Evolutionary conservation across 1,140 invertebrate species (phyloP).

Genomic region (Macrobrachium rosenbergii): DNA sequence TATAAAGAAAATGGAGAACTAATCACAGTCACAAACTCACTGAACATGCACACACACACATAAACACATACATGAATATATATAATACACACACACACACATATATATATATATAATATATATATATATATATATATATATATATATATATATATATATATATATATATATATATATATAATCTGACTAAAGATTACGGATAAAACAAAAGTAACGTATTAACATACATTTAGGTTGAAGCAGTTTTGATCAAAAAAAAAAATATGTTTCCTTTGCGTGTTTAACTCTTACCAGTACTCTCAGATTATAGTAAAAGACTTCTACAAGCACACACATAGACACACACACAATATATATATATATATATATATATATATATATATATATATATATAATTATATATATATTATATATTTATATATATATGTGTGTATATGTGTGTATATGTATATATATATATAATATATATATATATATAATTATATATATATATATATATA

Average conservation of each 20-base stretch:
- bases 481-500: no score
- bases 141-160: neutral
- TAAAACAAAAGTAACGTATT: no score
- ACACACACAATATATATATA: neutral
- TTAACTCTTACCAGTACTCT: no score
- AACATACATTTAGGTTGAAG: no score
- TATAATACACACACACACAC: neutral
- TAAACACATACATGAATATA: neutral
- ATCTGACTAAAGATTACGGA: no score
- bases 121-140: neutral
- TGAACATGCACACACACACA: neutral
- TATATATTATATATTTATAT: no score
- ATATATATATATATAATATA: neutral
- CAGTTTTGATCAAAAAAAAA: no score
- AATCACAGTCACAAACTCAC: neutral
- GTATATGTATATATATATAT: no score
- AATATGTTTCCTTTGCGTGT: no score
- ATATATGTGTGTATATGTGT: no score
- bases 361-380: constrained; percentile 1
- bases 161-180: constrained; percentile 11
- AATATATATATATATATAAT: no score
- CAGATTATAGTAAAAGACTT: no score
- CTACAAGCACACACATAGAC: neutral
- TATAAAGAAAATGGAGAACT: neutral
- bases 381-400: neutral